Evolutionary conservation across 2,113 vertebrate species (phyloP).

Genomic region (Chroicocephalus ridibundus): DNA sequence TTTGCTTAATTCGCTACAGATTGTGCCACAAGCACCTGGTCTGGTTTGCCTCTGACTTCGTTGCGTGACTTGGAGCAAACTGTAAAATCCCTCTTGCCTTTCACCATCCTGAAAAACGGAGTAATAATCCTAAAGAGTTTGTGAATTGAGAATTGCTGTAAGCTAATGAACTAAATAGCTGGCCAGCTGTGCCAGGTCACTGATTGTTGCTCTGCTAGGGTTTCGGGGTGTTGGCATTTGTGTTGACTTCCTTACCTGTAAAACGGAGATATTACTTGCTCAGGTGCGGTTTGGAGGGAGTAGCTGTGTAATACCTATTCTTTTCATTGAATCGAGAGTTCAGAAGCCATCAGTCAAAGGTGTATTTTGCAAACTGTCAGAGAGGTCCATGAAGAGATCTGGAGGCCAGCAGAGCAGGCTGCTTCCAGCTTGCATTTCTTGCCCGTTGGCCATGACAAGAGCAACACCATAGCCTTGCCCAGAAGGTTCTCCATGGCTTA

Average conservation of each 20-base stretch:
- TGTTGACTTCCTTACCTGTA: neutral
- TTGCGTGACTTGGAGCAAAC: neutral
- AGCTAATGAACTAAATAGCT: neutral
- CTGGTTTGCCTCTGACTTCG: neutral
- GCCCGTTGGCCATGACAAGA: neutral
- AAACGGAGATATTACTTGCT: neutral
- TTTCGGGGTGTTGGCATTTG: neutral
- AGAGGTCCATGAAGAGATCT: neutral
- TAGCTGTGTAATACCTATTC: neutral
- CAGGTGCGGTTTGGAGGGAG: neutral
- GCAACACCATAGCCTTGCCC: rapidly evolving
- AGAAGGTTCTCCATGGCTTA: neutral
- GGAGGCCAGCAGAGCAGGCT: neutral
- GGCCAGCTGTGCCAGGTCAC: neutral
- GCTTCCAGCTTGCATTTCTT: neutral
- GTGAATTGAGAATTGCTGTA: neutral
- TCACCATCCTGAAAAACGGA: neutral
- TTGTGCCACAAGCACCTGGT: neutral
- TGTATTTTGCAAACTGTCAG: neutral
- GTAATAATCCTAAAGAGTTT: neutral
- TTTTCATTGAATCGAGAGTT: neutral
- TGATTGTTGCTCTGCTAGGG: neutral
- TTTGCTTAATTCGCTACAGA: neutral
- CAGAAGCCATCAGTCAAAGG: neutral
- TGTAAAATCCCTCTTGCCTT: neutral